Conservation (phyloP, 2,113 vertebrate species). For the Cynoglossus semilaevis region DNA sequence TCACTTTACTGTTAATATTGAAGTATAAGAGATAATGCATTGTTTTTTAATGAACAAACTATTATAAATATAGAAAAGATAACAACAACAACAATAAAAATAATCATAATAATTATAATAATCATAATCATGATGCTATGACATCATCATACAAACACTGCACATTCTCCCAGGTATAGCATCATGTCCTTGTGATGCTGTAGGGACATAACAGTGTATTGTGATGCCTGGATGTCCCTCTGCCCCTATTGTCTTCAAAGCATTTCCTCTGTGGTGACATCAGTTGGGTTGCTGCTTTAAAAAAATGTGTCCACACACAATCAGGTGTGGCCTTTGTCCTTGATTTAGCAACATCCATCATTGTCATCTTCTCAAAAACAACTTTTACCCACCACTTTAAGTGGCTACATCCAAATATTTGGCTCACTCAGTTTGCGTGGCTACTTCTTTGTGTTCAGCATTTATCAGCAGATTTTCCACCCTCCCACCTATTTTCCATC, state of each 20-base stretch:
- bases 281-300: conserved; percentile 48
- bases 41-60: no score
- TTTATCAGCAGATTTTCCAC: conserved; percentile 54
- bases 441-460: conserved; percentile 34
- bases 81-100: no score
- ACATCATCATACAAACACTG: no score
- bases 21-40: no score
- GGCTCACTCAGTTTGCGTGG: conserved; percentile 29
- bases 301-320: conserved; percentile 28
- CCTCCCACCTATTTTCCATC: conserved; percentile 23
- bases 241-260: conserved; percentile 78
- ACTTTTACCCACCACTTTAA: conserved; percentile 7
- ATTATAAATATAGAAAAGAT: no score
- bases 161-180: conserved; percentile 38
- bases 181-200: conserved; percentile 54
- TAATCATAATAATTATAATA: no score
- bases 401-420: conserved; percentile 20
- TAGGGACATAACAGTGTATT: conserved; percentile 64
- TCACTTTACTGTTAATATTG: conserved; percentile 3
- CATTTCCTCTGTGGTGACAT: conserved; percentile 73
- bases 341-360: background rate
- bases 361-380: background rate
- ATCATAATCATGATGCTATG: no score
- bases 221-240: conserved; percentile 66
- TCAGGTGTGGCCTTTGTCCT: conserved; percentile 15